Evolutionary conservation across 2,888 invertebrate genomes (phyloP), one percentile per base, ranked within the genome.

Genomic region (Hypolimnas misippus): DNA sequence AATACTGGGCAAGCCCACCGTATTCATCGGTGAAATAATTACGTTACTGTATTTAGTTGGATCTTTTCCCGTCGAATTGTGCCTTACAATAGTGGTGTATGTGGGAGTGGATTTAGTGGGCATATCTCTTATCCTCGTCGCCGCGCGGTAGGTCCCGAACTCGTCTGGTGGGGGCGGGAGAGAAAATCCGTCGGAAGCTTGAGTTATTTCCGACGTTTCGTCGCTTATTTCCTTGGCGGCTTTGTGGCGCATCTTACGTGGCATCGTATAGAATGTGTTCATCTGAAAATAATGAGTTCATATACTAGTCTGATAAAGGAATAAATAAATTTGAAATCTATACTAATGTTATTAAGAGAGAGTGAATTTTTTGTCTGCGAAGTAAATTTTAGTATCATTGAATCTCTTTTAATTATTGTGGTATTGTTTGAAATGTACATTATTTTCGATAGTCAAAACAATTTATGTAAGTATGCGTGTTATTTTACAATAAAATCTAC

Each of bases 191-290:
- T 92, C 91, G 0, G 90, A 91, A 0, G 82, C 86, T 75, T 88
- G 89, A 1, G 89, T 89, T 63, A 88, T 86, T 75, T 87, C 90
- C 0, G 90, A 90, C 3, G 75, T 73, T 67, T 89, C 91, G 68
- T 91, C 91, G 72, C 87, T 88, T 42, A 88, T 73, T 67, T 89
- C 89, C 65, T 84, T 88, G 0, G 81, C 74, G 29, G 81, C 60
- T 72, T 86, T 92, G 58, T 87, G 84, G 1, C 86, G 84, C 74
- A 83, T 81, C 76, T 88, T 91, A 71, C 89, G 82, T 6, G 92
- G 92, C 86, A 92, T 91, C 10, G 92, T 91, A 71, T 90, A 90
- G 70, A 91, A 92, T 38, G 91, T 87, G 73, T 88, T 90, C 84
- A 89, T 87, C 91, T 89, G 73, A 62, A 84, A 87, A 55, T 46